Base-by-base conservation (phyloP, 2,888 invertebrate species). In the Smittia aterrima region DNA sequence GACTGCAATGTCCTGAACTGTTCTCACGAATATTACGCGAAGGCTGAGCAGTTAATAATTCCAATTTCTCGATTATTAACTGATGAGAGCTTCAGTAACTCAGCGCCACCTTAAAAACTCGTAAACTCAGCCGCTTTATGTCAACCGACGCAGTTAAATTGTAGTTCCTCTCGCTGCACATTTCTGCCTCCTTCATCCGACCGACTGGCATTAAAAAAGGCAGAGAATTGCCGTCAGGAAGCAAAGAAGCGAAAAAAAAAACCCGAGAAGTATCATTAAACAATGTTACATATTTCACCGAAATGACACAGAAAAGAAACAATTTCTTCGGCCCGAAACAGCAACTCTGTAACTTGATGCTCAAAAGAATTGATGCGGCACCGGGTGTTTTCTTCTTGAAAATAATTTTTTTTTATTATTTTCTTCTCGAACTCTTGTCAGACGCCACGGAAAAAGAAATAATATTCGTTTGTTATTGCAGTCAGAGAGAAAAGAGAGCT, bases 301-400 rank as follows among this genome's bases (percentile, higher is more conserved):
- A 40, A 66, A 38, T 9, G 66, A 66, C 18, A 18, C 16, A 18
- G 9, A 72, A 58, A 72, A 72, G 25, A 71, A 22, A 47, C n/a
- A 47, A 16, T 58, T 58, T 58, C n/a, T 18, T 58, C 18, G 58
- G 18, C 58, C 58, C 22, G 20, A 22, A 58, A 58, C 58, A 62
- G 27, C 64, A 64, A 64, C 53, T 70, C 54, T 54, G 72, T 72
- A 72, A 72, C 54, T 40, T 72, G 72, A 72, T 72, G 58, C 72
- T 72, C 72, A 72, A 72, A 72, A 72, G 72, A 72, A 72, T 40
- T 25, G 58, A 72, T 38, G 72, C 72, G 72, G 22, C 68, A 71
- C 72, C 72, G 72, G 72, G 72, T 72, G 72, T 72, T 72, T 71
- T 38, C 53, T 58, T 58, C 62, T 24, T 54, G 64, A 38, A 67